These are phyloP conservation scores for Tenrec ecaudatus DNA, from an alignment of 2,113 vertebrate species.

Conservation along the genomic window DNA sequence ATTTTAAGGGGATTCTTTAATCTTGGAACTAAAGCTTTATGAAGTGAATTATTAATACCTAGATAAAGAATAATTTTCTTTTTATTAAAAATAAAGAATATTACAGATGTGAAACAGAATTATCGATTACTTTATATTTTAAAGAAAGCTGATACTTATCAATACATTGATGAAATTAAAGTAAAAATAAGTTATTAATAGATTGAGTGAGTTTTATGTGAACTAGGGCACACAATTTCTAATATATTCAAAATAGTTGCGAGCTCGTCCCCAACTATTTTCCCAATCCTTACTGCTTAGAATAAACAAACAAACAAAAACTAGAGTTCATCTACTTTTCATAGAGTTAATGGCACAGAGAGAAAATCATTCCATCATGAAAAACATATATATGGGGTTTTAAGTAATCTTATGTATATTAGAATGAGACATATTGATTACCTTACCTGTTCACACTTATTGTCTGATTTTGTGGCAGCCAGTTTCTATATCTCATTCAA, in stretches of 20 bases:
- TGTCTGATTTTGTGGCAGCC: not conserved
- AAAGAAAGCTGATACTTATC: not conserved
- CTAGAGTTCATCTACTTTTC: conserved; percentile 37
- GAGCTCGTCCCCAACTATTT: conserved; percentile 30
- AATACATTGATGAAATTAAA: conserved; percentile 48
- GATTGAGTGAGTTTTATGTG: not conserved
- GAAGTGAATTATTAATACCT: too few relatives aligned
- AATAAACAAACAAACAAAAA: not conserved
- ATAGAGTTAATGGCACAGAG: not conserved
- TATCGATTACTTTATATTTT: not conserved
- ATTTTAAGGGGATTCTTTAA: too few relatives aligned
- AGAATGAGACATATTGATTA: not conserved
- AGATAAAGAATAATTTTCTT: too few relatives aligned
- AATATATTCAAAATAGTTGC: not conserved
- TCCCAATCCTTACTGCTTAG: not conserved
- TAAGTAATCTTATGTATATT: not conserved
- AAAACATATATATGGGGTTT: conserved; percentile 19
- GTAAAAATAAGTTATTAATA: not conserved
- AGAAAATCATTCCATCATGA: not conserved
- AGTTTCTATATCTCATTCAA: not conserved
- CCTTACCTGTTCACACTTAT: not conserved
- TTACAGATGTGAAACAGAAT: not conserved
- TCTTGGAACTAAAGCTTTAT: too few relatives aligned
- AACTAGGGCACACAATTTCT: not conserved
- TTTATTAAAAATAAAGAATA: not conserved